Percentiles rank a stretch among this genome's conserved stretches.
These are phyloP conservation scores for Mastomys natalensis DNA, from an alignment of 2,113 vertebrate species.

Conservation along the genomic window DNA sequence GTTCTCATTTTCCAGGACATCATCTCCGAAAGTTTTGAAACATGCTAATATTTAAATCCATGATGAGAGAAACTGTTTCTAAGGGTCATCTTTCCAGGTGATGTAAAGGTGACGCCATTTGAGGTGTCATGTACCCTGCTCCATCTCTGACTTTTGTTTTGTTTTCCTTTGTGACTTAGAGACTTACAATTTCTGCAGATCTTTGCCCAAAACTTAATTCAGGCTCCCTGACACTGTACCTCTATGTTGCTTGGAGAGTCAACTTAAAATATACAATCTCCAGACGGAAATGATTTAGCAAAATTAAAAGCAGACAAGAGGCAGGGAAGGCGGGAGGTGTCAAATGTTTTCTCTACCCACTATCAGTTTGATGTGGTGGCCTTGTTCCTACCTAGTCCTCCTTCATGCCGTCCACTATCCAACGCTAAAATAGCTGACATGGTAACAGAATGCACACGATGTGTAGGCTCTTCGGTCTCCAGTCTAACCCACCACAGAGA, in stretches of 20 bases:
- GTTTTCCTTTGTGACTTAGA: neutral
- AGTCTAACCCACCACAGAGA: constrained; percentile 62
- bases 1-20: constrained; percentile 34
- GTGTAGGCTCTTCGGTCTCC: neutral
- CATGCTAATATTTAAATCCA: neutral
- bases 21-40: constrained; percentile 46
- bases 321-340: constrained; percentile 86
- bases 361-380: constrained; percentile 88
- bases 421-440: constrained; percentile 82
- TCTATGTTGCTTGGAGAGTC: constrained; percentile 85
- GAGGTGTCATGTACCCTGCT: neutral
- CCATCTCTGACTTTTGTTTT: constrained; percentile 44
- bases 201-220: constrained; percentile 73
- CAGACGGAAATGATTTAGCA: constrained; percentile 89
- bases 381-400: constrained; percentile 78
- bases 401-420: constrained; percentile 72
- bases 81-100: neutral
- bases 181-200: constrained; percentile 49
- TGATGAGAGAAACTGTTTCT: neutral
- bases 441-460: constrained; percentile 77
- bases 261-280: constrained; percentile 91
- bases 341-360: constrained; percentile 85
- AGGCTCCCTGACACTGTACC: constrained; percentile 80
- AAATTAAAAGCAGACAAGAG: constrained; percentile 89
- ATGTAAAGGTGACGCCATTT: neutral